Evolutionary conservation across 2,888 invertebrate species (phyloP), one percentile per base, ranked within the genome.

Genomic region (Smittia sp.): DNA sequence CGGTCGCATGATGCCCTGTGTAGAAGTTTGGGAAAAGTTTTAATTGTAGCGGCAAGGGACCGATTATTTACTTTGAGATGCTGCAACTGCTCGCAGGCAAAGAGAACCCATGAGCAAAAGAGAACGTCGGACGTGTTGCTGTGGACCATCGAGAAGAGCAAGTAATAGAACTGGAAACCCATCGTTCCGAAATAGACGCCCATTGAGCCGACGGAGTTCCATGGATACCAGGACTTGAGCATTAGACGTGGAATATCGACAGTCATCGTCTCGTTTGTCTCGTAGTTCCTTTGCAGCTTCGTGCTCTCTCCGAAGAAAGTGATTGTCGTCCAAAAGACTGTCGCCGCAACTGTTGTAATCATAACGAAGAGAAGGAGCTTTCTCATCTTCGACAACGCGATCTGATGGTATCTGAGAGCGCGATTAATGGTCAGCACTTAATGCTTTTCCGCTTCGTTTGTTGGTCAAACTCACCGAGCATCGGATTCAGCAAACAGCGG

Each of bases 401-500:
- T 85, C 52, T 90, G 88, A 79, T 92, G 91, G 80, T 90, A 92
- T 20, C 83, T 77, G 76, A 82, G 82, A 32, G 13, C 18, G 15
- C 9, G n/a, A 25, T 58, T 15, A 22, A 32, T 62, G 24, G n/a
- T 32, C 25, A 73, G 24, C n/a, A 18, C 6, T n/a, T 2, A 46
- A 46, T 11, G 46, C 2, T 46, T 46, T 6, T 46, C 11, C 46
- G 9, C 4, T 32, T 32, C 32, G 32, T 32, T 24, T 65, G 22
- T 22, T 24, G 7, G 13, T 9, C 11, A 27, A 25, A 24, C 20
- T 32, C 62, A 72, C 72, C 90, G 85, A 0, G 90, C 88, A 79
- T 93, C 91, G 0, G 92, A 93, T 80, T 93, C 93, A 65, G 91
- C 88, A 80, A 94, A 94, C 52, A 94, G 80, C 0, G 93, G 92